Evolutionary conservation across 2,113 vertebrate genomes (phyloP).

Genomic region (Charina bottae): DNA sequence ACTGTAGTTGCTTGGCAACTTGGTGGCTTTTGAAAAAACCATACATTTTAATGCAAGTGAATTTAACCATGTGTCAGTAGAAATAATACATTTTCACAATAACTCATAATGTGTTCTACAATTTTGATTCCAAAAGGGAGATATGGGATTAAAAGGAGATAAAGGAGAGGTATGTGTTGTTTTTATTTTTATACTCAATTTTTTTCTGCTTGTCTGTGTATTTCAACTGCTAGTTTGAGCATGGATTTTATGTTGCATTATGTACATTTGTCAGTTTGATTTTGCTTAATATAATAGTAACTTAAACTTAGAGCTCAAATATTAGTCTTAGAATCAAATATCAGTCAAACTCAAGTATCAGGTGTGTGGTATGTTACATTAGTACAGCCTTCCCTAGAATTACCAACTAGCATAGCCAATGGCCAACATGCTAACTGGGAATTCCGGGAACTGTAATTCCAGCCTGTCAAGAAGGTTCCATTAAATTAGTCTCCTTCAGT

Average conservation of each 20-base stretch:
- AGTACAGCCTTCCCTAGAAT: neutral
- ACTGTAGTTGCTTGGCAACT: neutral
- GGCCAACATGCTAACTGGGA: neutral
- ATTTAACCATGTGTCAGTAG: neutral
- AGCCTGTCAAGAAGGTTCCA: neutral
- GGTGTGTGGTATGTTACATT: neutral
- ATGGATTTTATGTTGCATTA: neutral
- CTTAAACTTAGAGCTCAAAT: neutral
- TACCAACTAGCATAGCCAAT: neutral
- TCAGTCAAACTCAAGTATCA: neutral
- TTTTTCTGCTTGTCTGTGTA: neutral
- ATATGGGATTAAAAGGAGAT: conserved; percentile 77
- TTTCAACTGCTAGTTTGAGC: neutral
- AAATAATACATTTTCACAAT: neutral
- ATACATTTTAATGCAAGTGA: neutral
- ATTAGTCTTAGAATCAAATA: neutral
- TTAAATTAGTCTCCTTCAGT: neutral
- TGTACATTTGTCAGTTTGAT: neutral
- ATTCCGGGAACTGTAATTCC: neutral
- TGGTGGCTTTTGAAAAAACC: neutral
- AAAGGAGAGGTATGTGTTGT: conserved; percentile 86
- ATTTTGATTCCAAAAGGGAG: conserved; percentile 79
- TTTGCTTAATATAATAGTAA: neutral
- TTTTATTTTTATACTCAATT: neutral
- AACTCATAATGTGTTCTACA: conserved; percentile 3